Evolutionary conservation across 2,888 invertebrate genomes (phyloP).

Genomic region (Eupithecia inturbata): DNA sequence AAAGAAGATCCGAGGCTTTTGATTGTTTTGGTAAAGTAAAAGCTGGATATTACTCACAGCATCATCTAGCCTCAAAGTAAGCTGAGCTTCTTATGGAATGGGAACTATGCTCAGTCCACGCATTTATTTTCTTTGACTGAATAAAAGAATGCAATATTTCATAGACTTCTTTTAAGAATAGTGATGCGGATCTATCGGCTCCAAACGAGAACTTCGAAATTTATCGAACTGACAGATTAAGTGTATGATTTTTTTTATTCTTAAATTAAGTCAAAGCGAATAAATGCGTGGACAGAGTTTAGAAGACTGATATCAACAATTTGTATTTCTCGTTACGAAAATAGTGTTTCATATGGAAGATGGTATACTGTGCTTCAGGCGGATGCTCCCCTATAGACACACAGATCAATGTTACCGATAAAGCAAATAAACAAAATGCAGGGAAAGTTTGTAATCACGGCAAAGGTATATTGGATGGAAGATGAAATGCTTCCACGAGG

Average conservation of each 20-base stretch:
- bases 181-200: too few relatives aligned
- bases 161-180: too few relatives aligned
- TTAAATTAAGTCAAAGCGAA: too few relatives aligned
- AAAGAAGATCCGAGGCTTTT: neutral
- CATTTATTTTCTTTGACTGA: too few relatives aligned
- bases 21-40: neutral
- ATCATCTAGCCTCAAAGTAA: neutral
- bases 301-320: neutral
- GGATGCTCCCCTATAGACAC: neutral
- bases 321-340: neutral
- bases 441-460: neutral
- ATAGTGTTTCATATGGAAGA: neutral
- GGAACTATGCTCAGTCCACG: too few relatives aligned
- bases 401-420: neutral
- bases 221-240: too few relatives aligned
- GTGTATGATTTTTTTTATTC: too few relatives aligned
- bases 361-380: neutral
- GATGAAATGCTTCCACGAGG: slow-evolving; percentile 19
- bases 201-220: too few relatives aligned
- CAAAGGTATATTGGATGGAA: slow-evolving; percentile 4
- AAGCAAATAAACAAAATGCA: neutral
- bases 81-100: neutral
- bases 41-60: neutral
- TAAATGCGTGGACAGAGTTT: too few relatives aligned
- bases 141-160: too few relatives aligned